Evolutionary conservation across 2,888 invertebrate genomes (phyloP), one percentile per base, ranked within the genome.

Genomic region (Nipponacmea schrenckii): DNA sequence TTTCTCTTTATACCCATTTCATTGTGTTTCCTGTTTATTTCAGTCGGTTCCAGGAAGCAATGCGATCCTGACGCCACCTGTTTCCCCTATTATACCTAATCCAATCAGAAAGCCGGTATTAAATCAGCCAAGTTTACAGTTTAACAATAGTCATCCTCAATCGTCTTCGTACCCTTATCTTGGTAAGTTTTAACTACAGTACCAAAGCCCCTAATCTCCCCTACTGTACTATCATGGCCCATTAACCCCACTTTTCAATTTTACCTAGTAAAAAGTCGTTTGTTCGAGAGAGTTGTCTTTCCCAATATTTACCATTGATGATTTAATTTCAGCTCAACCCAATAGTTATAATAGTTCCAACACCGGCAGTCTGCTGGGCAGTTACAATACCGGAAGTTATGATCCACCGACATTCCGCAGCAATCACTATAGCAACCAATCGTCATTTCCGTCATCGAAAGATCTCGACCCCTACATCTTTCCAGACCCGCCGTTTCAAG

Each of bases 81-180:
- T 85, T 24, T 86, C 86, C 8, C 86, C 86, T 12, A 82, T 84
- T 8, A 80, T 85, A 17, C 80, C 80, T 66, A 84, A 83, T 70
- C 79, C 76, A 10, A 80, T 79, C 39, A 72, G 84, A 45, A 78
- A 75, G 8, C 80, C 80, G 44, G 84, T 85, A 67, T 84, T 85
- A 64, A 85, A 80, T 72, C 82, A 81, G 48, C 74, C 70, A 24
- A 74, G 74, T 56, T 68, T 77, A 50, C 69, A 74, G 12, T 79
- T 74, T 64, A 68, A 50, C 8, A 72, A 48, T n/a, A 64, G 80
- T 31, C 70, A 78, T 12, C 70, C 77, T 10, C 82, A 81, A 56
- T 62, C 81, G 1, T 71, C 80, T 48, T 24, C 77, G 65, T 79
- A 77, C 77, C 62, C 82, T 64, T 77, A 82, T 74, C 65, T 78